Evolutionary conservation across 2,113 vertebrate genomes (phyloP), one percentile per base, ranked within the genome.

Genomic region (Trochalopteron elliotii): DNA sequence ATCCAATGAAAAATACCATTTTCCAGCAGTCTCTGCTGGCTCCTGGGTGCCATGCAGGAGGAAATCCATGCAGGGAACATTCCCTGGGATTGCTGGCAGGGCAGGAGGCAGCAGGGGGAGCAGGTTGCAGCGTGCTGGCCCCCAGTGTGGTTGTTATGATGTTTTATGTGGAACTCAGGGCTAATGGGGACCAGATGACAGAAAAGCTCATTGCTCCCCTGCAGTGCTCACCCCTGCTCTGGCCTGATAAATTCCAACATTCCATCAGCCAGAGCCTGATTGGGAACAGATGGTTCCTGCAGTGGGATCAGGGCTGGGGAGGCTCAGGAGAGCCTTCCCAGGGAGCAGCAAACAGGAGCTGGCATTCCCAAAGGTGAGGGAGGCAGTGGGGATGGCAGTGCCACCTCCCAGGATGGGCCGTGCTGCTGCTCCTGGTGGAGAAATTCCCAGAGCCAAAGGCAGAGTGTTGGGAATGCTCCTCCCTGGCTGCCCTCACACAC

Each of bases 171-270:
- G 93, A 95, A 55, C 90, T 70, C 84, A 53, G 83, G 70, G 79
- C 59, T 98, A 98, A 98, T 98, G 64, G 90, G 93, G 84, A 96
- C 92, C 98, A 98, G 88, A 94, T 97, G 98, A 56, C 2, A 94
- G 94, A 93, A 95, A 85, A 95, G 96, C 96, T 96, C 82, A 45
- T 2, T 39, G 95, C 90, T 96, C 96, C 96, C 98, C 97, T 97
- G 96, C 97, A 97, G 95, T 35, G 96, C 92, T 96, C 90, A 84
- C 94, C 97, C 97, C 96, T 95, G 94, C 92, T 95, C 95, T 16
- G 76, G 93, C 89, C 97, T 96, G 97, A 93, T 94, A 77, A 86
- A 96, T 98, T 95, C 97, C 96, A 96, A 93, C 95, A 95, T 97
- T 92, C 93, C 92, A 59, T 18, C 68, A 94, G 97, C 96, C 97